These are phyloP conservation scores for Diorhabda sublineata DNA, from an alignment of 1,140 invertebrate species.

Conservation along the genomic window DNA sequence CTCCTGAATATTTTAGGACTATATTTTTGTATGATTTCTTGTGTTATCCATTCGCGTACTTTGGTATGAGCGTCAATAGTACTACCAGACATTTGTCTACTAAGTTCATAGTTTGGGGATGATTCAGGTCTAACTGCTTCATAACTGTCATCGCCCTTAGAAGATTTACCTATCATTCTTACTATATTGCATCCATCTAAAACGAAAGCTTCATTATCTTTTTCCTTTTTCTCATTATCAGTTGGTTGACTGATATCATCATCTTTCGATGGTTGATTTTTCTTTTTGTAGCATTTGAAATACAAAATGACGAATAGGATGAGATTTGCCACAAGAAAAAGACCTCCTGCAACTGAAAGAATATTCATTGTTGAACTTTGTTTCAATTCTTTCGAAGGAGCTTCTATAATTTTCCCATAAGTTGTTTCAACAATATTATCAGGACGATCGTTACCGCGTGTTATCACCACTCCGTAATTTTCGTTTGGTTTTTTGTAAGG, in stretches of 20 bases:
- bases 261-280: conserved; percentile 48
- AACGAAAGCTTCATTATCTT: conserved; percentile 22
- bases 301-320: conserved; percentile 72
- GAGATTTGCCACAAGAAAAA: conserved; percentile 80
- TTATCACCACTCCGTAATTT: conserved; percentile 17
- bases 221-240: conserved; percentile 41
- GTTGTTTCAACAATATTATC: conserved; percentile 14
- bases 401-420: conserved; percentile 7
- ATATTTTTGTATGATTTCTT: conserved; percentile 67
- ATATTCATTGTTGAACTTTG: conserved; percentile 39
- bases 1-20: conserved; percentile 55
- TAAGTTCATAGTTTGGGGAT: conserved; percentile 62
- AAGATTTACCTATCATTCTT: conserved; percentile 53
- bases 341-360: conserved; percentile 27
- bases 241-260: conserved; percentile 51
- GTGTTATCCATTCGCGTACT: conserved; percentile 78
- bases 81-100: conserved; percentile 68
- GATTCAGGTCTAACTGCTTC: conserved; percentile 56
- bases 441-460: conserved; percentile 11
- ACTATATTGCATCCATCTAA: conserved; percentile 53
- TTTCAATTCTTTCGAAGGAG: conserved; percentile 34
- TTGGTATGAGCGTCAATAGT: conserved; percentile 80
- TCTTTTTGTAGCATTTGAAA: conserved; percentile 57
- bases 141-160: conserved; percentile 54
- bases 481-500: conserved; percentile 26